Evolutionary conservation across 2,888 invertebrate genomes (phyloP).

Genomic region (Pyrrhia umbra): DNA sequence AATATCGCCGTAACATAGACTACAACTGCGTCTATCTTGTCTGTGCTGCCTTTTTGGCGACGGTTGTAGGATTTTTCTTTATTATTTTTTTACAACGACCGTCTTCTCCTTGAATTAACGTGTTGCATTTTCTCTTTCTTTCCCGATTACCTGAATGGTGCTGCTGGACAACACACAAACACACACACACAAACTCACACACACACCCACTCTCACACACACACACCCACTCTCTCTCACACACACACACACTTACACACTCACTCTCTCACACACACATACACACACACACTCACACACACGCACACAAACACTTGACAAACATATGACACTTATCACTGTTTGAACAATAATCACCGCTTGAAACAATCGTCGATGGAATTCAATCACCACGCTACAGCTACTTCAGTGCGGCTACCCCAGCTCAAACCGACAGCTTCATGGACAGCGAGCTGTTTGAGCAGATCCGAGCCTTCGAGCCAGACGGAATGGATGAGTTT

Average conservation of each 20-base stretch:
- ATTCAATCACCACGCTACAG: constrained; percentile 67
- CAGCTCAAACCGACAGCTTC: constrained; percentile 80
- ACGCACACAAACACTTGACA: neutral
- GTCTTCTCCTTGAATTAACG: constrained; percentile 78
- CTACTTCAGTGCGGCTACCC: constrained; percentile 82
- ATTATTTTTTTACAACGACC: constrained; percentile 73
- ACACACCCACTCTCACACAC: too few relatives aligned
- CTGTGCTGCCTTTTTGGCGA: constrained; percentile 90
- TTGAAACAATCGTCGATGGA: constrained; percentile 7
- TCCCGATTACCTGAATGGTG: constrained; percentile 80
- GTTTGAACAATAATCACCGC: constrained; percentile 23
- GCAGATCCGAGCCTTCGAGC: constrained; percentile 83
- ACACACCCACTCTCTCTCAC: too few relatives aligned
- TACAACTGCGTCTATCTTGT: constrained; percentile 77
- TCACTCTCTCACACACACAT: constrained; percentile 44
- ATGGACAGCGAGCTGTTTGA: constrained; percentile 87
- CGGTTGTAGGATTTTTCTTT: constrained; percentile 65
- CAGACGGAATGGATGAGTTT: constrained; percentile 82
- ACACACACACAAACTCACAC: constrained; percentile 1
- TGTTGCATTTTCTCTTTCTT: constrained; percentile 90
- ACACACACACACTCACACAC: constrained; percentile 30
- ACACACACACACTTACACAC: too few relatives aligned
- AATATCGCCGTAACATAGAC: constrained; percentile 59
- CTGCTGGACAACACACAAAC: constrained; percentile 49
- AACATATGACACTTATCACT: neutral